Conservation (phyloP, 2,797 vertebrate species). For the Zonotrichia albicollis region DNA sequence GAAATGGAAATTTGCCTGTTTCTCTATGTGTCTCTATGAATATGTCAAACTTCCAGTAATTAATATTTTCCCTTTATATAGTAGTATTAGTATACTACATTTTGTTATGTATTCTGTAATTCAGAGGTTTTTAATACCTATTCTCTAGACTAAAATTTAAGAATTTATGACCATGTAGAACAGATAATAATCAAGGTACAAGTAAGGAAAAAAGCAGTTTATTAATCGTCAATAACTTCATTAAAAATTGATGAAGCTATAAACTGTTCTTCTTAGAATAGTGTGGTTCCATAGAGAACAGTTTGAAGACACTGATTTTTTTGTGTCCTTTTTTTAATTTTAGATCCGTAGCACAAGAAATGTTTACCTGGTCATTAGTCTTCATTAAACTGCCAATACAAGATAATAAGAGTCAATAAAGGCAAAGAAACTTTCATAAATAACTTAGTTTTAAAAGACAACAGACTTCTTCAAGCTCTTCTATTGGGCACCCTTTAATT, state of each 20-base stretch:
- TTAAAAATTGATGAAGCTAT: neutral
- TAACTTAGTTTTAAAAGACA: neutral
- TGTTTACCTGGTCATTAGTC: neutral
- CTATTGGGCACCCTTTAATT: neutral
- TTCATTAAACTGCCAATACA: neutral
- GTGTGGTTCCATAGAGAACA: neutral
- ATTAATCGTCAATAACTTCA: neutral
- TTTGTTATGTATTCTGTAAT: neutral
- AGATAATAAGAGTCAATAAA: neutral
- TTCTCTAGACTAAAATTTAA: neutral
- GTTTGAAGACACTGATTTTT: neutral
- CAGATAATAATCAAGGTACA: neutral
- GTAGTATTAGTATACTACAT: neutral
- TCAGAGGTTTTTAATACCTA: neutral
- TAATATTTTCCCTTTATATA: neutral
- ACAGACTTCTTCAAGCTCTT: neutral
- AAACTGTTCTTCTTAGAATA: neutral
- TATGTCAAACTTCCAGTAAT: neutral
- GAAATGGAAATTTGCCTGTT: neutral
- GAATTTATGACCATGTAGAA: neutral
- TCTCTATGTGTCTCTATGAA: neutral
- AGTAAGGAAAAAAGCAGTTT: neutral
- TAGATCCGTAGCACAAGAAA: neutral
- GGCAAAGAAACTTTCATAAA: neutral
- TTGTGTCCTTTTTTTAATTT: neutral